Conservation (phyloP, 2,797 vertebrate genomes). For the Gymnocypris eckloni region DNA sequence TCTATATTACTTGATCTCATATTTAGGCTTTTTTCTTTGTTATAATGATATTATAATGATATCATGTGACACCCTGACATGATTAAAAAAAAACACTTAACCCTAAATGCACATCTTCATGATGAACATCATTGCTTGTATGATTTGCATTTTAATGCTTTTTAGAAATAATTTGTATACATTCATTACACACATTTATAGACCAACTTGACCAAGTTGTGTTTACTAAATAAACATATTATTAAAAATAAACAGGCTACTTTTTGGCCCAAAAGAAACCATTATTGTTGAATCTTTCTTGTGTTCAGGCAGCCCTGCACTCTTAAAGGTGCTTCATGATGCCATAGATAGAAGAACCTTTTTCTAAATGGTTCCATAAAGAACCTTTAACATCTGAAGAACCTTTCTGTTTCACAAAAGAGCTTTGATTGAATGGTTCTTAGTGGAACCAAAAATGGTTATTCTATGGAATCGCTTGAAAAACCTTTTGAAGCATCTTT, state of each 20-base stretch:
- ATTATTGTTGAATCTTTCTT: slow-evolving; percentile 6
- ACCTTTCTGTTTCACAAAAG: no score
- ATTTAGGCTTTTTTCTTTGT: not conserved
- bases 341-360: no score
- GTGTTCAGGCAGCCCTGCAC: slow-evolving; percentile 15
- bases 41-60: not conserved
- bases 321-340: no score
- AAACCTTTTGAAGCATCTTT: no score
- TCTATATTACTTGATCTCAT: no score
- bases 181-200: not conserved
- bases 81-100: no score
- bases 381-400: no score
- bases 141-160: not conserved
- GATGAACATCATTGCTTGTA: not conserved
- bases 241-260: not conserved
- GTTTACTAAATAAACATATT: not conserved
- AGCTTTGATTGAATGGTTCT: no score
- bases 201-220: not conserved
- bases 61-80: not conserved
- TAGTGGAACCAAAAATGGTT: no score
- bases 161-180: not conserved
- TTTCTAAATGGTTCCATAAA: no score
- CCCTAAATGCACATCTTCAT: not conserved
- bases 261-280: not conserved
- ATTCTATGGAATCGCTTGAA: no score